These are phyloP conservation scores for Temnopleurus reevesii DNA, from an alignment of 53 echinoderm and acorn worm genomes.

Conservation along the genomic window DNA sequence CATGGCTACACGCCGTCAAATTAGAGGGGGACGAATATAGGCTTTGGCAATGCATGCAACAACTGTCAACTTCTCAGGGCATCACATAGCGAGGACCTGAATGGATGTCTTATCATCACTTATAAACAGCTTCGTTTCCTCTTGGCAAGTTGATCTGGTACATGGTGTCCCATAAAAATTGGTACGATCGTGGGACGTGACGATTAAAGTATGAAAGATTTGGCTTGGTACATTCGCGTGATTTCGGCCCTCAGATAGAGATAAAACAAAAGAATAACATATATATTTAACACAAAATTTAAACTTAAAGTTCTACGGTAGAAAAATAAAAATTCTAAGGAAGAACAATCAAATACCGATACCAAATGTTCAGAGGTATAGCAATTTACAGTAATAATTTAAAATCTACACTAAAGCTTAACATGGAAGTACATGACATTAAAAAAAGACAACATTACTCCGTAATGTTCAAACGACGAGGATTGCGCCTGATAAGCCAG, in stretches of 20 bases:
- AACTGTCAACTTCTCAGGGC: neutral
- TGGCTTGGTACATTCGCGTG: neutral
- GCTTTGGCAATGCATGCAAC: conserved; percentile 1
- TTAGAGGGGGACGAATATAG: neutral
- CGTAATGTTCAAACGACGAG: no score
- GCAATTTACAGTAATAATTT: no score
- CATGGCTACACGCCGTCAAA: neutral
- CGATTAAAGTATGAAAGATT: neutral
- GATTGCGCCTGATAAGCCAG: no score
- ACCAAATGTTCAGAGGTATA: no score
- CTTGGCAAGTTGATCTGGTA: neutral
- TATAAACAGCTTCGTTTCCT: conserved; percentile 49
- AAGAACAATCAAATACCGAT: no score
- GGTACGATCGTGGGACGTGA: no score
- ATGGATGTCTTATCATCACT: conserved; percentile 48
- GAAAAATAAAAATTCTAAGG: no score
- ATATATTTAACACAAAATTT: no score
- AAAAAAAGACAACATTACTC: no score
- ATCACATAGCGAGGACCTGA: conserved; percentile 23
- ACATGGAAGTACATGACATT: no score
- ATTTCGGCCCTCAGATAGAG: neutral
- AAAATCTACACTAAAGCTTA: no score
- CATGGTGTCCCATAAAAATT: conserved; percentile 2
- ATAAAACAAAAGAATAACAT: neutral
- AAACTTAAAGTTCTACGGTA: no score